phyloP scores from a whole-genome alignment of 2,888 invertebrate genomes.

The Chymomyza caudatula region DNA sequence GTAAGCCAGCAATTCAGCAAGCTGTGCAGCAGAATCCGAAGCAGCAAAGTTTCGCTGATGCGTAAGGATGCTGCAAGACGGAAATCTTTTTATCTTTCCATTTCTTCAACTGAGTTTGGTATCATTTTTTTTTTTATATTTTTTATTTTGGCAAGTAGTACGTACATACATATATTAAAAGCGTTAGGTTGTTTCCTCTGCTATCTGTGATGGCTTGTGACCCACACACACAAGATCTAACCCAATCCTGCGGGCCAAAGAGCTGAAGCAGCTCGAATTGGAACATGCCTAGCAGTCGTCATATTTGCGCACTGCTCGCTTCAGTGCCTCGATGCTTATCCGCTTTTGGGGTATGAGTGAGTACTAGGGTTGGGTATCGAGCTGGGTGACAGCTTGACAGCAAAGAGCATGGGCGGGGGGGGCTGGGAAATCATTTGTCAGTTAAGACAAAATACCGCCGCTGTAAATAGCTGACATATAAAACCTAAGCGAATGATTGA shows the following conservation, averaged over 20 bases:
- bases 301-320: conserved; percentile 58
- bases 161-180: conserved; percentile 45
- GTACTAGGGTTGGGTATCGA: not conserved
- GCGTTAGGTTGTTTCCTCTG: conserved; percentile 46
- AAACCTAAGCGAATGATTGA: conserved; percentile 62
- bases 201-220: conserved; percentile 12
- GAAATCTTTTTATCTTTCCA: not conserved
- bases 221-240: not conserved
- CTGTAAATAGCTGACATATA: conserved; percentile 51
- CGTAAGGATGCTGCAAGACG: conserved; percentile 26
- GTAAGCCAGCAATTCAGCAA: conserved; percentile 15
- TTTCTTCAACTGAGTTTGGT: not conserved
- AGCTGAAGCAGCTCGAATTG: not conserved
- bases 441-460: conserved; percentile 63
- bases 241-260: not conserved
- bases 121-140: not conserved
- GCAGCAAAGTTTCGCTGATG: conserved; percentile 38
- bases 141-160: not conserved
- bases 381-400: not conserved
- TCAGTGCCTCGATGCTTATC: conserved; percentile 56
- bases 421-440: conserved; percentile 59
- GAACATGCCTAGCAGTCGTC: conserved; percentile 26
- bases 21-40: conserved; percentile 12
- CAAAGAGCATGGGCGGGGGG: conserved; percentile 7
- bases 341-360: not conserved